Evolutionary conservation across 2,888 invertebrate species (phyloP), one percentile per base, ranked within the genome.

Genomic region (Apodemia duryi): DNA sequence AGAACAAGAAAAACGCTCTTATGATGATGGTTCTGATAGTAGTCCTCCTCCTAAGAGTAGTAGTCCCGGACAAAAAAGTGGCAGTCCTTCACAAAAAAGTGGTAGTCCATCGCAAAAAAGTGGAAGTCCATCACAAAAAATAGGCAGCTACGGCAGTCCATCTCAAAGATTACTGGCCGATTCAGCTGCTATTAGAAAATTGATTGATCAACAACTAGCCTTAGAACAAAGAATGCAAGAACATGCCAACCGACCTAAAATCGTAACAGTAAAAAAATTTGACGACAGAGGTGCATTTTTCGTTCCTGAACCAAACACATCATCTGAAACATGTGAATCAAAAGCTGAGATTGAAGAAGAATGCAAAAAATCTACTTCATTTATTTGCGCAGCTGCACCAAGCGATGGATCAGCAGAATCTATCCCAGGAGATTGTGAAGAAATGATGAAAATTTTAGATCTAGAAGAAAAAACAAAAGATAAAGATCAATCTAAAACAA

Each of bases 21-120:
- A 92, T 65, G 88, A 91, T 68, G 94, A 94, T 67, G 94, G 94
- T 72, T 93, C 93, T 2, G 94, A 94, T 69, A 93, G 92, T 71
- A 93, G 93, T 72, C 94, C 93, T 63, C 93, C 93, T 28, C 84
- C 85, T 69, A 92, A 83, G 70, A 73, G 86, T 63, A 88, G 91
- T 5, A 91, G 91, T 64, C 91, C 91, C 1, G 74, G 82, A 9
- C 88, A 85, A 71, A 92, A 83, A 71, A 74, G 76, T 66, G 80
- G 81, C 13, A 84, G 83, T 67, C 84, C 84, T 6, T 77, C 78
- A 4, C 83, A 83, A 71, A 84, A 92, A 70, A 84, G 85, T 74
- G 88, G 90, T 4, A 92, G 91, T 69, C 91, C 92, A 9, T 91
- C 89, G 5, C 91, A 91, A 71, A 92, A 90, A 75, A 77, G 86